A percentile compares a stretch with the other conserved stretches of the same genome.
phyloP scores from a whole-genome alignment of 2,888 invertebrate species.

The Oegoconia quadripuncta region DNA sequence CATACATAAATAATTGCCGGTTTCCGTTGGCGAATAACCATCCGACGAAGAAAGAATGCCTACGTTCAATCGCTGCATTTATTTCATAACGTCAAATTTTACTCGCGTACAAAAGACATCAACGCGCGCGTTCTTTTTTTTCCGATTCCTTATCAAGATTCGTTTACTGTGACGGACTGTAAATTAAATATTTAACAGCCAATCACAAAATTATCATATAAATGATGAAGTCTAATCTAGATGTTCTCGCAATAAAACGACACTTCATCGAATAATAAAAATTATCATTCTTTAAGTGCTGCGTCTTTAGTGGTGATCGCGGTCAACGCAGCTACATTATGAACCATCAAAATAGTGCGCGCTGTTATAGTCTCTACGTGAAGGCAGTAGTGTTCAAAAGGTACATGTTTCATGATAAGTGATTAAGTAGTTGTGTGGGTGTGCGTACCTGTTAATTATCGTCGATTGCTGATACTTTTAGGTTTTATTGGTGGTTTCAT shows the following conservation, averaged over 20 bases:
- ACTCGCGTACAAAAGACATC: constrained; percentile 15
- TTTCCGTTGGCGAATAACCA: constrained; percentile 41
- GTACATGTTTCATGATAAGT: neutral
- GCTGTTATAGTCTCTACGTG: neutral
- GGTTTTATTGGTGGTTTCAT: constrained; percentile 18
- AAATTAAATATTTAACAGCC: constrained; percentile 12
- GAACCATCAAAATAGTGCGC: neutral
- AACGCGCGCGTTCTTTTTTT: constrained; percentile 7
- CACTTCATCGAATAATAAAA: constrained; percentile 11
- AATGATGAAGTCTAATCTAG: constrained; percentile 10
- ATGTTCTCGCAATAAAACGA: constrained; percentile 13
- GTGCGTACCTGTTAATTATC: constrained; percentile 30
- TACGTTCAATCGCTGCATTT: too few relatives aligned
- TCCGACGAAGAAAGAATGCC: neutral
- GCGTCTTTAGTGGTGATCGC: neutral
- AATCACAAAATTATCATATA: constrained; percentile 15
- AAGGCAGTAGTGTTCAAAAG: neutral
- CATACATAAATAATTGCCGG: constrained; percentile 37
- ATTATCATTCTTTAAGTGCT: constrained; percentile 7
- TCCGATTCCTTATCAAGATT: neutral
- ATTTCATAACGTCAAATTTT: too few relatives aligned
- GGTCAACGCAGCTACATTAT: neutral
- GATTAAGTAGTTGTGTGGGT: constrained; percentile 23
- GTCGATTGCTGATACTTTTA: constrained; percentile 21
- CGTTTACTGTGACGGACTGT: neutral